Conservation (phyloP, 2,113 vertebrate species). For the Rattus norvegicus region GRCr8 NC_086036.1:4758501-4759000, state of each 20-base stretch:
- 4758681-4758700: background rate
- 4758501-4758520: slow-evolving; percentile 40
- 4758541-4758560: slow-evolving; percentile 55
- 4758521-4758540: background rate
- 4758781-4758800: background rate
- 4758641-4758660: slow-evolving; percentile 68
- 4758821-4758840: background rate
- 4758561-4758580: slow-evolving; percentile 54
- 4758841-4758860: background rate
- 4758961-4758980: background rate
- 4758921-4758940: slow-evolving; percentile 13
- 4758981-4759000: background rate
- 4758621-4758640: slow-evolving; percentile 50
- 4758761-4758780: background rate
- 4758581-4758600: slow-evolving; percentile 64
- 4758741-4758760: background rate
- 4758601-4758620: slow-evolving; percentile 67
- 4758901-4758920: background rate
- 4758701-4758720: background rate
- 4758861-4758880: slow-evolving; percentile 16
- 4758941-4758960: background rate
- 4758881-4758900: slow-evolving; percentile 7
- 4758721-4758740: background rate
- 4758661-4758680: slow-evolving; percentile 53
- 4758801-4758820: background rate